Base-by-base conservation (phyloP, 2,113 vertebrate genomes). In the Siniperca chuatsi region DNA sequence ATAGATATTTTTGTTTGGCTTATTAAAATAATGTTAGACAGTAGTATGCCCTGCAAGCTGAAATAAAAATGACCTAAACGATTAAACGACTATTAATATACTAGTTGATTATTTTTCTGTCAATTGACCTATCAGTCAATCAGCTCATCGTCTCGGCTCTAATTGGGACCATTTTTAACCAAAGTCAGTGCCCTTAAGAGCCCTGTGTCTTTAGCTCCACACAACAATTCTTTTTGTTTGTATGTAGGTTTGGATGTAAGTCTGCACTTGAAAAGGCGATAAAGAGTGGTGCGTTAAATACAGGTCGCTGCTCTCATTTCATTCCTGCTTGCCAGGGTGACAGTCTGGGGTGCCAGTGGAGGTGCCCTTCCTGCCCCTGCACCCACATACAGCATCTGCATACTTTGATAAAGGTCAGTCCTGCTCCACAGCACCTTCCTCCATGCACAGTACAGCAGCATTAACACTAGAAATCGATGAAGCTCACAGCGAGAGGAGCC, bases 321-420 rank as follows among this genome's bases (percentile, higher is more conserved):
- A 40, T 46, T 64, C 73, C 58, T 25, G 76, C 66, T 68, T 79
- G 76, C 60, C 60, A 11, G 50, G 44, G 80, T 10, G 72, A 61
- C 60, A 25, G 74, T 67, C 57, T 46, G 60, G 12, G 84, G 62
- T 75, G 83, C 87, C 77, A 18, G 50, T 40, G 42, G 71, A 84
- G 74, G 60, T 69, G 87, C 75, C 75, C 82, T 65, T 72, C 79
- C 81, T 80, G 76, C 74, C 61, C 81, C 57, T 35, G 78, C 71
- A 60, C 74, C 84, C 69, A 46, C 80, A 67, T 52, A 73, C 75
- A 64, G 68, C 75, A 89, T 93, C 87, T 90, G 87, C 87, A 87
- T 89, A 76, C 80, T 75, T 33, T 88, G 85, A 88, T 91, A 91
- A 91, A 93, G 93, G 92, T 92, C 92, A 91, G 90, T 71, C 20